phyloP scores from a whole-genome alignment of 2,113 vertebrate genomes.

The Phaethon lepturus region DNA sequence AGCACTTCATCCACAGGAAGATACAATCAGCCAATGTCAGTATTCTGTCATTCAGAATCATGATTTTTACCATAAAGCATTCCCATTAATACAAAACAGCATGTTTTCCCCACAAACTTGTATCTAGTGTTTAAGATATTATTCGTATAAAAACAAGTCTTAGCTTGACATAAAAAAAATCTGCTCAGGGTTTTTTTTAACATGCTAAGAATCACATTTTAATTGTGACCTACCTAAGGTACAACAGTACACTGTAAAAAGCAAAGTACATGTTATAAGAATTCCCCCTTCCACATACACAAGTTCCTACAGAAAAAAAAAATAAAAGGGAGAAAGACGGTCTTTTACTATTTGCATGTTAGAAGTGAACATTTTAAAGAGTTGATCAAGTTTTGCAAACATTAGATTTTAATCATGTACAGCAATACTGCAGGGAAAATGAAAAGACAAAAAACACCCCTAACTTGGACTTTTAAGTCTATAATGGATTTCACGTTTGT shows the following conservation, averaged over 20 bases:
- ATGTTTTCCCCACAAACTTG: background rate
- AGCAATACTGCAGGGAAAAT: background rate
- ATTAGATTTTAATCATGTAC: background rate
- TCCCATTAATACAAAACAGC: background rate
- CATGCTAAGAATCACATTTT: background rate
- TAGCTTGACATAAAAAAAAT: background rate
- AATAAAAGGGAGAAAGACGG: no score
- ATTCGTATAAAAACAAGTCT: background rate
- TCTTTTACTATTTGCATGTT: background rate
- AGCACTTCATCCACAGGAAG: background rate
- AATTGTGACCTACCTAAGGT: constrained; percentile 21
- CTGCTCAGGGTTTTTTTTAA: background rate
- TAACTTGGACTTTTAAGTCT: background rate
- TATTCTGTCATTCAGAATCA: background rate
- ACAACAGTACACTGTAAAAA: background rate
- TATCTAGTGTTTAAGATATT: background rate
- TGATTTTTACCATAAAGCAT: background rate
- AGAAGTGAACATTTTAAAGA: background rate
- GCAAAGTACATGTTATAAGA: background rate
- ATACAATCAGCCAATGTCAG: background rate
- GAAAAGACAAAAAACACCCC: background rate
- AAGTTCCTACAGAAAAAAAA: background rate
- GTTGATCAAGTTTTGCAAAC: constrained; percentile 20
- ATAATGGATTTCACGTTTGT: background rate
- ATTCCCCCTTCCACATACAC: background rate